phyloP scores from a whole-genome alignment of 2,113 vertebrate genomes.

The Hyperopisus bebe region DNA sequence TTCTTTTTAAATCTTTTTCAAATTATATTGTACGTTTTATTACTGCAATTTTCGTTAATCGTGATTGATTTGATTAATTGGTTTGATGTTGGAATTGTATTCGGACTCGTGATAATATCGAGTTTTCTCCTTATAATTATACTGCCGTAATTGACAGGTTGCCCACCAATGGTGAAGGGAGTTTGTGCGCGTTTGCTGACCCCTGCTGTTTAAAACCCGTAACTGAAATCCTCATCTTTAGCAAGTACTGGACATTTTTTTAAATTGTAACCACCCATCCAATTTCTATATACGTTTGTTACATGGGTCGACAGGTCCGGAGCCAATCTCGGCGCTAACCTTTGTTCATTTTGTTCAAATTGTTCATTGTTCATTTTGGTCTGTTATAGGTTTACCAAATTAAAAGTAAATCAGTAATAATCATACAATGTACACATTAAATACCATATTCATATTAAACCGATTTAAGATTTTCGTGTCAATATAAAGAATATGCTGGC shows the following conservation, averaged over 20 bases:
- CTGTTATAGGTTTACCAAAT: neutral
- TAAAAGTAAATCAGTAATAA: neutral
- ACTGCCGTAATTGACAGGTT: neutral
- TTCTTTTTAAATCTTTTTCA: neutral
- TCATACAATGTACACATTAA: neutral
- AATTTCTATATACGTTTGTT: neutral
- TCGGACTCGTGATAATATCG: neutral
- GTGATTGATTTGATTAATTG: neutral
- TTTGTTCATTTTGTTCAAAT: neutral
- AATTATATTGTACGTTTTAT: neutral
- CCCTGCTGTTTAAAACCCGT: conserved; percentile 34
- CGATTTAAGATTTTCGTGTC: too few relatives aligned
- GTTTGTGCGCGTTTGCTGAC: conserved; percentile 46
- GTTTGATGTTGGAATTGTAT: neutral
- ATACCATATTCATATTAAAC: too few relatives aligned
- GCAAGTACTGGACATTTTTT: neutral
- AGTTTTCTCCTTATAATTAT: neutral
- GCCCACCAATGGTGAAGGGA: neutral
- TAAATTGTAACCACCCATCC: neutral
- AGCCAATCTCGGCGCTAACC: neutral
- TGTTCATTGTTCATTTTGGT: neutral
- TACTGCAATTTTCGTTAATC: neutral
- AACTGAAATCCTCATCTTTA: neutral
- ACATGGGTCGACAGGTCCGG: neutral
- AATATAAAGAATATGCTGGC: neutral